Evolutionary conservation across 2,888 invertebrate genomes (phyloP).

Genomic region (Drosophila affinis): DNA sequence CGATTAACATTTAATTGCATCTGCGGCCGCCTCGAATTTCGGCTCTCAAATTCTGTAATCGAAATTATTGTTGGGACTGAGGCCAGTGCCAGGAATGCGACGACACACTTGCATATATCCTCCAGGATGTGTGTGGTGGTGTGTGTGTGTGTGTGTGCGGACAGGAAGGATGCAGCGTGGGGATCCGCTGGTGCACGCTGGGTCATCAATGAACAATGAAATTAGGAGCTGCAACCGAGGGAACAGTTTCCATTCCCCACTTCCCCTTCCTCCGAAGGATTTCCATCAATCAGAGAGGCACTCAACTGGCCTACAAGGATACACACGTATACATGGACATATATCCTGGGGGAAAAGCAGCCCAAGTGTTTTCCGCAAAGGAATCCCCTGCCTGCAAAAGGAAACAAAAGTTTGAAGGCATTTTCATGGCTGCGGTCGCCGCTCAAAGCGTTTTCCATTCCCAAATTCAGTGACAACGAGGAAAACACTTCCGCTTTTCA

Average conservation of each 20-base stretch:
- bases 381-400: conserved; percentile 10
- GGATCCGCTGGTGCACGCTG: conserved; percentile 17
- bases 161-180: neutral
- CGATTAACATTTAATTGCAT: conserved; percentile 75
- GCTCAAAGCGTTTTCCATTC: conserved; percentile 49
- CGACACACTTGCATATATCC: conserved; percentile 22
- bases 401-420: conserved; percentile 58
- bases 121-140: neutral
- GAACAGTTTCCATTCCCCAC: neutral
- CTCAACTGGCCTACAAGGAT: conserved; percentile 27
- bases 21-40: conserved; percentile 51
- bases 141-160: neutral
- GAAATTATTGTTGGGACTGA: conserved; percentile 56
- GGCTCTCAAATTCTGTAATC: conserved; percentile 49
- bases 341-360: conserved; percentile 50
- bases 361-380: conserved; percentile 50
- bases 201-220: conserved; percentile 39
- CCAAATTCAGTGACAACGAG: conserved; percentile 50
- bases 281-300: conserved; percentile 33
- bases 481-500: conserved; percentile 70
- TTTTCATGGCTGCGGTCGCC: conserved; percentile 55
- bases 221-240: conserved; percentile 23
- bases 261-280: conserved; percentile 12
- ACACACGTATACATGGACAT: conserved; percentile 23
- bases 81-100: conserved; percentile 14